Conservation (phyloP, 2,888 invertebrate genomes). For the Aphidoletes aphidimyza region DNA sequence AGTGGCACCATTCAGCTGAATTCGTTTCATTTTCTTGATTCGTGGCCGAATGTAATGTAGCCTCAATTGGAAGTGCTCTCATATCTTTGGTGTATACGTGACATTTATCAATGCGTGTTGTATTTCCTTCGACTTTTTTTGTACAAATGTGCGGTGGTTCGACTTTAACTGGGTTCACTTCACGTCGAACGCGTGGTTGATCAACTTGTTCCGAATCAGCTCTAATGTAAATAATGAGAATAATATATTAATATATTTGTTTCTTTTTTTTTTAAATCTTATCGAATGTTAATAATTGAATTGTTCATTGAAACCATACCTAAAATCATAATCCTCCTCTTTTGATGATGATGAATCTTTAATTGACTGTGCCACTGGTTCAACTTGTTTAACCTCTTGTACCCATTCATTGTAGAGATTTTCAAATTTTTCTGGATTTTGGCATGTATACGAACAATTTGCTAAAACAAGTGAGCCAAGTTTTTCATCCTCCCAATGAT, state of each 20-base stretch:
- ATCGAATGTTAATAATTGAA: conserved; percentile 58
- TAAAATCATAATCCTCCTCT: conserved; percentile 58
- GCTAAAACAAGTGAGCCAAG: conserved; percentile 75
- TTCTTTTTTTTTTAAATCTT: conserved; percentile 60
- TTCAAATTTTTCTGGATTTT: conserved; percentile 66
- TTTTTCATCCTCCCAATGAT: conserved; percentile 73
- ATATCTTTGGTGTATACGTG: conserved; percentile 70
- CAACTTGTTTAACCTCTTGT: conserved; percentile 59
- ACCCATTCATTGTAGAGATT: conserved; percentile 65
- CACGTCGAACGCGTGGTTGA: conserved; percentile 58
- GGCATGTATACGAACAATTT: conserved; percentile 78
- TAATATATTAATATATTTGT: too few species aligned
- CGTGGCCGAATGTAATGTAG: conserved; percentile 69
- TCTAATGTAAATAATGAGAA: too few species aligned
- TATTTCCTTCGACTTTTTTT: conserved; percentile 59
- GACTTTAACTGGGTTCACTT: conserved; percentile 61
- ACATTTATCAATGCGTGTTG: conserved; percentile 66
- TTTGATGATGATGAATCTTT: conserved; percentile 58
- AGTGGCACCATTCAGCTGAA: conserved; percentile 73
- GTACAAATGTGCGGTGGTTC: conserved; percentile 73
- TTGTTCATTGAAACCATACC: conserved; percentile 60
- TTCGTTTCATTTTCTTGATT: conserved; percentile 65
- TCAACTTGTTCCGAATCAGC: conserved; percentile 59
- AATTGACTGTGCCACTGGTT: conserved; percentile 56
- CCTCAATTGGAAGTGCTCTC: conserved; percentile 66